Base-by-base conservation (phyloP, 1,140 invertebrate species). In the Penaeus indicus region DNA sequence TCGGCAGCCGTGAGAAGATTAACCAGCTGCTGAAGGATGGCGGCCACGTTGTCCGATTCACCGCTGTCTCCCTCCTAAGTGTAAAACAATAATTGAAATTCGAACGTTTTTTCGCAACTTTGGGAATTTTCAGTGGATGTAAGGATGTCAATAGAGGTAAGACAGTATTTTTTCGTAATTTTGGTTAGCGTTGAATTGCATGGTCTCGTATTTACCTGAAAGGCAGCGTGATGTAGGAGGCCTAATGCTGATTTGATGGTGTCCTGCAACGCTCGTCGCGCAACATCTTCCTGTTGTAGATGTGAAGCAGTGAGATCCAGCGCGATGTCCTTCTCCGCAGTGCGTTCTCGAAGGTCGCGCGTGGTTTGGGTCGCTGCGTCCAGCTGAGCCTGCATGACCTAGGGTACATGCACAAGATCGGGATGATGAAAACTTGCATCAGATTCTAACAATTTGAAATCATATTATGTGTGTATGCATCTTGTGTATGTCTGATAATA, bases 161-260 rank as follows among this genome's bases (percentile, higher is more conserved):
- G 38, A 21, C n/a, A n/a, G n/a, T n/a, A n/a, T n/a, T 22, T 1
- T 67, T n/a, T 3, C 38, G 8, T 21, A 5, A 19, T 3, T 7
- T 62, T 25, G 18, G 8, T 61, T 3, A 1, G 5, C 54, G 42
- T 64, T 13, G 16, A 61, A 22, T 82, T 11, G 80, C 19, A 63
- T 10, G 18, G 42, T 19, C 67, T 19, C 61, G 13, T 22, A 81
- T 22, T 8, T 19, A 88, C 86, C 87, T 61, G 63, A 47, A 90
- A 90, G 54, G 83, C 90, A 22, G 90, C 84, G 19, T 85, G 84
- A 32, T 90, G 82, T 38, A 90, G 85, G 61, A 90, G 86, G 8
- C 78, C 67, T 7, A 90, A 78, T 1, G 87, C 86, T 19, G 77
- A n/a, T 7, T 61, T 85, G 27, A 90, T 60, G 21, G 90, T 75